phyloP scores from a whole-genome alignment of 2,113 vertebrate genomes.

The Chascanopsetta lugubris region DNA sequence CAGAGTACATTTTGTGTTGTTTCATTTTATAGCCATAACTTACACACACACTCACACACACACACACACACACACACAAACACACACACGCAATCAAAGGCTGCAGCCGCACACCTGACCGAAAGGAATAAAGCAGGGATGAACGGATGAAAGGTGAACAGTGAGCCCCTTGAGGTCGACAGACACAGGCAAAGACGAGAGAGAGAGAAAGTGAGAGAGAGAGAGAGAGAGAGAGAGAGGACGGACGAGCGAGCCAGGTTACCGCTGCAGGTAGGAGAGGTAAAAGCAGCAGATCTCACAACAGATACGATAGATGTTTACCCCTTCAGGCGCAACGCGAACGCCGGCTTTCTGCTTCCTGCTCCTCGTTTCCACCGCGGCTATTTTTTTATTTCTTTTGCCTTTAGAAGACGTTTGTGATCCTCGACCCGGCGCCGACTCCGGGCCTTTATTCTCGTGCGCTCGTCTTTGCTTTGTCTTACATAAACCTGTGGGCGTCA shows the following conservation, averaged over 20 bases:
- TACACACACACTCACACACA: background rate
- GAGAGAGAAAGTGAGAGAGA: background rate
- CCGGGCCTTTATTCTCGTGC: slow-evolving; percentile 9
- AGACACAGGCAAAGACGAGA: slow-evolving; percentile 35
- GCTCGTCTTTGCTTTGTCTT: slow-evolving; percentile 1
- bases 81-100: slow-evolving; percentile 30
- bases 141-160: slow-evolving; percentile 52
- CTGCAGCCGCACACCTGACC: slow-evolving; percentile 42
- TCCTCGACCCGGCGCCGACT: slow-evolving; percentile 23
- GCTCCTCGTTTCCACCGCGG: slow-evolving; percentile 1
- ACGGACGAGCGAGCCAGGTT: slow-evolving; percentile 10
- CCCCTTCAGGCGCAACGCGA: slow-evolving; percentile 46
- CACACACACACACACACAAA: background rate
- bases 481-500: slow-evolving; percentile 20
- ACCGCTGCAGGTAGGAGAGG: slow-evolving; percentile 43
- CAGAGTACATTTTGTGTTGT: too few relatives aligned
- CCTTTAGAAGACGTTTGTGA: slow-evolving; percentile 41
- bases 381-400: background rate
- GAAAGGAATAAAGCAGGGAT: slow-evolving; percentile 38
- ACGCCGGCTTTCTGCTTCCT: slow-evolving; percentile 32
- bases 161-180: slow-evolving; percentile 28
- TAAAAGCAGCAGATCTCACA: slow-evolving; percentile 27
- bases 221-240: too few relatives aligned
- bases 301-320: slow-evolving; percentile 46
- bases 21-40: background rate